Percentiles rank a stretch among this genome's conserved stretches.
Evolutionary conservation across 1,140 invertebrate genomes (phyloP).

Genomic region (Rhagoletis pomonella): DNA sequence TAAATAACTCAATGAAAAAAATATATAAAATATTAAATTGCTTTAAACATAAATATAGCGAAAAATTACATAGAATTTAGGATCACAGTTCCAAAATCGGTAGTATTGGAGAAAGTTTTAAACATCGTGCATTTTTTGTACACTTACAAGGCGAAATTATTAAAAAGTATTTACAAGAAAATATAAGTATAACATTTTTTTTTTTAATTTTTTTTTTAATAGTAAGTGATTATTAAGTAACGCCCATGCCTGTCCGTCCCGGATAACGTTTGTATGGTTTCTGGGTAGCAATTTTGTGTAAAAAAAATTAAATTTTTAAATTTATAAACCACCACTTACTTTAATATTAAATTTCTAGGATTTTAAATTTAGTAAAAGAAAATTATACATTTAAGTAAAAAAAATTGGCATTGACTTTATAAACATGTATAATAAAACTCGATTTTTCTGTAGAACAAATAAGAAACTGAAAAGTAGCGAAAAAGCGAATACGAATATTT

Average conservation of each 20-base stretch:
- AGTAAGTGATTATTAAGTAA: neutral
- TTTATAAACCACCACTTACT: neutral
- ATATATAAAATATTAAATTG: neutral
- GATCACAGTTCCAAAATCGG: slow-evolving; percentile 4
- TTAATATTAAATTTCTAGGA: neutral
- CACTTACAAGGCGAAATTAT: neutral
- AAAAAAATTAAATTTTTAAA: neutral
- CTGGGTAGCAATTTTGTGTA: neutral
- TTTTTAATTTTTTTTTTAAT: neutral
- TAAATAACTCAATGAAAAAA: no score
- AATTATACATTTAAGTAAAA: neutral
- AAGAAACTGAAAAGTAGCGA: neutral
- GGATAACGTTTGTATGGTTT: neutral
- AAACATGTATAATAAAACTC: neutral
- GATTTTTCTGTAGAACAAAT: neutral
- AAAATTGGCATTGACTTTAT: neutral
- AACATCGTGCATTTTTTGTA: neutral
- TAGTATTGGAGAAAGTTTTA: neutral
- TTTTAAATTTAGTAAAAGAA: neutral
- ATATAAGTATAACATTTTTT: neutral
- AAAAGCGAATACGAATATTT: neutral
- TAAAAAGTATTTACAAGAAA: neutral
- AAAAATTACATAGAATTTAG: neutral
- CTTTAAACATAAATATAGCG: neutral
- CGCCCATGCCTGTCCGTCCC: neutral